phyloP scores from a whole-genome alignment of 2,113 vertebrate genomes.

The Thunnus thynnus region DNA sequence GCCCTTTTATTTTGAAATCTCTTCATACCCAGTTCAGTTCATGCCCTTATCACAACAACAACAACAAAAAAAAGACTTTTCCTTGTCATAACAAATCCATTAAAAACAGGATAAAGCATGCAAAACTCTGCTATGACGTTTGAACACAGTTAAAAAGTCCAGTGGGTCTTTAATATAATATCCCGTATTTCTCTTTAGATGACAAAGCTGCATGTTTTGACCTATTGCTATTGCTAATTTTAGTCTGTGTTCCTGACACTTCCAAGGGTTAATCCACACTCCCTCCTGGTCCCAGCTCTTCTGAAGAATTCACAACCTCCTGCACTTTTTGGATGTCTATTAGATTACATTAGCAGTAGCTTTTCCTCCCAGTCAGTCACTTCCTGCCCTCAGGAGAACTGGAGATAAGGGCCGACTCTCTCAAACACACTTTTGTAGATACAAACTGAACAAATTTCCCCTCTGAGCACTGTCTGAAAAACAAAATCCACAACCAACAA shows the following conservation, averaged over 20 bases:
- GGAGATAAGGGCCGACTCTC: conserved; percentile 72
- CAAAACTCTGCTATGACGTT: no score
- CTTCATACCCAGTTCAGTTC: no score
- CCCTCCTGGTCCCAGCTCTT: conserved; percentile 47
- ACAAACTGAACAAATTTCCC: conserved; percentile 71
- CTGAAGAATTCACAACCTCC: conserved; percentile 51
- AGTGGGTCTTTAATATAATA: no score
- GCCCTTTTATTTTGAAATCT: no score
- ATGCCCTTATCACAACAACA: no score
- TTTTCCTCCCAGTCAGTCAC: conserved; percentile 69
- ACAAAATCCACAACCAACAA: conserved; percentile 64
- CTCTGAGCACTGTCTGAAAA: conserved; percentile 57
- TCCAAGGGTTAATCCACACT: conserved; percentile 48
- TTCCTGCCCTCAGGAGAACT: conserved; percentile 75
- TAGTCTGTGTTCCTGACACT: conserved; percentile 13
- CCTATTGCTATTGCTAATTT: conserved; percentile 36
- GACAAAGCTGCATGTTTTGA: conserved; percentile 20
- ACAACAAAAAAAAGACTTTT: no score
- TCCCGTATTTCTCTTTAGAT: no score
- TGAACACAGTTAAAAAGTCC: no score
- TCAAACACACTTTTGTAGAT: conserved; percentile 69
- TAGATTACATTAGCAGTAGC: conserved; percentile 72
- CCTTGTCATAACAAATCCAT: no score
- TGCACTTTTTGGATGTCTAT: conserved; percentile 61
- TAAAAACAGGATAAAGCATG: no score